These are phyloP conservation scores for Muntiacus reevesi DNA, from an alignment of 2,113 vertebrate species.

Conservation along the genomic window DNA sequence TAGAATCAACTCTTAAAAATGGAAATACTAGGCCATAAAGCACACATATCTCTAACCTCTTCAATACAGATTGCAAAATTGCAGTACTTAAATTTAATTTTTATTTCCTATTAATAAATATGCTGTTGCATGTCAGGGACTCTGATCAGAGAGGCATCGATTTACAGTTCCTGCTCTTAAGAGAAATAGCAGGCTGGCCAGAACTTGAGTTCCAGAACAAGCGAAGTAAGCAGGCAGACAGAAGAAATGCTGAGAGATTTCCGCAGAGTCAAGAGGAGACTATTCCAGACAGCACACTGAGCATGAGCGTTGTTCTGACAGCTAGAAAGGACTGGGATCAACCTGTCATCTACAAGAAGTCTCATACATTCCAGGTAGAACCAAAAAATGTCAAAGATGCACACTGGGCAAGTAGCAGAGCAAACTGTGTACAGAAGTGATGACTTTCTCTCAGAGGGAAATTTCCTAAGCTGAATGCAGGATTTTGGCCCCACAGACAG, in stretches of 20 bases:
- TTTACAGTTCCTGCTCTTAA: background rate
- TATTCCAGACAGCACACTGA: background rate
- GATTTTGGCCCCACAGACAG: background rate
- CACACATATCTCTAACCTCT: background rate
- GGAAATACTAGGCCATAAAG: background rate
- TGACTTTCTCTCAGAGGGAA: background rate
- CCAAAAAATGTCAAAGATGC: background rate
- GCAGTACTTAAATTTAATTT: background rate
- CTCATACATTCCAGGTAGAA: background rate
- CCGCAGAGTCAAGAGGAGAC: background rate
- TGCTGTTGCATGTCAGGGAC: background rate
- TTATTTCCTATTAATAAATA: slow-evolving; percentile 1
- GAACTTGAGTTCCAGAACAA: background rate
- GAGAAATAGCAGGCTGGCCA: background rate
- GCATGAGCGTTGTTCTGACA: background rate
- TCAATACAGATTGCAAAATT: background rate
- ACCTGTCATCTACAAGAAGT: background rate
- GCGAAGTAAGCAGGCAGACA: background rate
- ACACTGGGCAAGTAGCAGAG: background rate
- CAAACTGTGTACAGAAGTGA: background rate
- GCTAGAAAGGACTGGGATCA: background rate
- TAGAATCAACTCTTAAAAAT: background rate
- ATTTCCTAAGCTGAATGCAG: background rate
- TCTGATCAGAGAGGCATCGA: background rate
- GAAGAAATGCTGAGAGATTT: background rate